Percentiles rank a stretch among this genome's conserved stretches.
Conservation (phyloP, 2,888 invertebrate species). For the Brachylomia viminalis region DNA sequence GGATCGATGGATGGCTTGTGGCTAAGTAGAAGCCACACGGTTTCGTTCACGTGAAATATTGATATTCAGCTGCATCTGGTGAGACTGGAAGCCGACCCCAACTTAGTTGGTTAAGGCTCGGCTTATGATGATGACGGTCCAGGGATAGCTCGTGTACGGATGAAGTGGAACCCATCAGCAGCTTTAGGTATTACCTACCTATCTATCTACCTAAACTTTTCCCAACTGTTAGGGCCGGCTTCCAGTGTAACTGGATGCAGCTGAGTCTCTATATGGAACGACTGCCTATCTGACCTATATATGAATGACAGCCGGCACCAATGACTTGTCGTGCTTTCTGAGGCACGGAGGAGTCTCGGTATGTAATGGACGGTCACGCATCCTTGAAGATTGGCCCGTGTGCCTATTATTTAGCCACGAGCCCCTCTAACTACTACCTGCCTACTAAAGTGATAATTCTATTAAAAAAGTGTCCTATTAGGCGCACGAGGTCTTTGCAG, state of each 20-base stretch:
- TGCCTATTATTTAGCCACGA: neutral
- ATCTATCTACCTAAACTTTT: neutral
- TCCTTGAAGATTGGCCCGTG: neutral
- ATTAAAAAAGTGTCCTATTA: conserved; percentile 6
- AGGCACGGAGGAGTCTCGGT: neutral
- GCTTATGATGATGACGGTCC: neutral
- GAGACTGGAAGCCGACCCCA: neutral
- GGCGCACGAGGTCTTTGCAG: conserved; percentile 6
- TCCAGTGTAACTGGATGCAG: neutral
- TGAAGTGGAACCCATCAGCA: neutral
- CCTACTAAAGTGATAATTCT: neutral
- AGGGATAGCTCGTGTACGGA: neutral
- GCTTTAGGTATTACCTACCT: neutral
- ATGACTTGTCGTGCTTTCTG: neutral
- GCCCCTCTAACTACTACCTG: neutral
- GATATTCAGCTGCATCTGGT: neutral
- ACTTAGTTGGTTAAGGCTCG: neutral
- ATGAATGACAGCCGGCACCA: neutral
- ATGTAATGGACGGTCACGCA: neutral
- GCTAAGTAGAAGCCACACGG: neutral
- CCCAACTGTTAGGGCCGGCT: neutral
- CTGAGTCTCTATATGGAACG: neutral
- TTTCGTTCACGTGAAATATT: no score
- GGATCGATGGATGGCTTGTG: neutral
- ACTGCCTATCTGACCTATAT: neutral